A percentile compares a stretch with the other conserved stretches of the same genome.
Evolutionary conservation across 2,797 vertebrate species (phyloP).

Genomic region (Cyclopterus lumpus): DNA sequence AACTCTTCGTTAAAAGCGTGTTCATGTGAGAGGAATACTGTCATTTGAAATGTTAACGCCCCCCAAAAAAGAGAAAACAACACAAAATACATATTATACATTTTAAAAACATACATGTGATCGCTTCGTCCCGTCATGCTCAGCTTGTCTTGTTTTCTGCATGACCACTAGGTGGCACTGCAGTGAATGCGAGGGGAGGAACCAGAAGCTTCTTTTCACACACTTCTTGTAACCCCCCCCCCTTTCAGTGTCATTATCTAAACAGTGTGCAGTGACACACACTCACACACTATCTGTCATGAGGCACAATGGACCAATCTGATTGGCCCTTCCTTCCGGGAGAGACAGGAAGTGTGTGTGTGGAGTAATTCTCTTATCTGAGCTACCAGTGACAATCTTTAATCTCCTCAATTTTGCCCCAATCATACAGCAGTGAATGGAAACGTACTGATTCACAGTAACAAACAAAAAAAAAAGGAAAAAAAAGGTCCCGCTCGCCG

Average conservation of each 20-base stretch:
- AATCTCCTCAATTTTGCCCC: neutral
- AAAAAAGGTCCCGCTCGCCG: constrained; percentile 23
- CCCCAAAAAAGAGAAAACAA: constrained; percentile 3
- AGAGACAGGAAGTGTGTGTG: constrained; percentile 32
- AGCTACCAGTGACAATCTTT: constrained; percentile 29
- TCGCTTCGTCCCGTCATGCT: constrained; percentile 28
- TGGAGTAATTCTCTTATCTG: constrained; percentile 7
- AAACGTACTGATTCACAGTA: constrained; percentile 26
- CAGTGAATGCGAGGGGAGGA: constrained; percentile 22
- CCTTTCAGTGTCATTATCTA: constrained; percentile 15
- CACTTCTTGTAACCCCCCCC: constrained; percentile 1
- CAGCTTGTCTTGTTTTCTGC: neutral
- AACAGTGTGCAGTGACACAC: constrained; percentile 17
- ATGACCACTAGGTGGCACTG: constrained; percentile 60
- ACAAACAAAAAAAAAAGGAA: constrained; percentile 36
- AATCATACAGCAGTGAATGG: constrained; percentile 20
- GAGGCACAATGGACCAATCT: constrained; percentile 65
- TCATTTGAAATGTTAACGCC: constrained; percentile 7
- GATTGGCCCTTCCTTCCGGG: constrained; percentile 49
- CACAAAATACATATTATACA: constrained; percentile 11
- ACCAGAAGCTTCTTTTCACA: constrained; percentile 24
- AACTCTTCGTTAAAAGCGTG: constrained; percentile 19
- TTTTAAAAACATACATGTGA: constrained; percentile 41
- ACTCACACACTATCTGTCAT: constrained; percentile 17
- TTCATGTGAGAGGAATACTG: neutral